Conservation (phyloP, 2,797 vertebrate genomes). For the Rhinella marina region DNA sequence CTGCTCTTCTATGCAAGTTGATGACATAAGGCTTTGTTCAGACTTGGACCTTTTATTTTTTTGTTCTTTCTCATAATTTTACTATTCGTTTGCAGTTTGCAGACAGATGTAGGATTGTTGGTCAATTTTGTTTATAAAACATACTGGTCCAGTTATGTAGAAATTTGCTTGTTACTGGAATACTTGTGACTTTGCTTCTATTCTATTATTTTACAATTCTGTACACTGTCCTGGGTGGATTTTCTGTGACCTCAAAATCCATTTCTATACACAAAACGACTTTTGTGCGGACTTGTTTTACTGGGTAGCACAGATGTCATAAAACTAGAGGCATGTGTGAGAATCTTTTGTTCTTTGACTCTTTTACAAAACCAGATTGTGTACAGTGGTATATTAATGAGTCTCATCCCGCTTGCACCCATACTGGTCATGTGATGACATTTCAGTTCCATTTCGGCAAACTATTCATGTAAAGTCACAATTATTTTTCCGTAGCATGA, state of each 20-base stretch:
- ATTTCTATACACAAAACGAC: constrained; percentile 50
- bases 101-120: background rate
- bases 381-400: constrained; percentile 15
- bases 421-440: constrained; percentile 3
- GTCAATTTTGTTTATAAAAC: background rate
- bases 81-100: background rate
- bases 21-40: background rate
- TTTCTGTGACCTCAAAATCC: constrained; percentile 58
- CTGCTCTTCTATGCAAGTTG: background rate
- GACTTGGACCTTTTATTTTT: background rate
- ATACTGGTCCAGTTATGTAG: background rate
- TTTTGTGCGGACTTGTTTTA: constrained; percentile 49
- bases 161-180: constrained; percentile 1
- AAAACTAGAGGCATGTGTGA: constrained; percentile 42
- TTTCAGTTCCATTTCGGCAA: background rate
- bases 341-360: constrained; percentile 45
- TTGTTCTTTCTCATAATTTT: background rate
- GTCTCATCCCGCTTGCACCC: constrained; percentile 25
- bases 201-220: constrained; percentile 36
- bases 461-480: background rate
- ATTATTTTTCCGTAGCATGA: background rate
- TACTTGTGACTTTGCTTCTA: constrained; percentile 3
- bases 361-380: constrained; percentile 22
- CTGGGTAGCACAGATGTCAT: constrained; percentile 40
- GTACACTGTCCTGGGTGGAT: constrained; percentile 41